phyloP scores from a whole-genome alignment of 1,140 invertebrate species.

The Drosophila guanche region DNA sequence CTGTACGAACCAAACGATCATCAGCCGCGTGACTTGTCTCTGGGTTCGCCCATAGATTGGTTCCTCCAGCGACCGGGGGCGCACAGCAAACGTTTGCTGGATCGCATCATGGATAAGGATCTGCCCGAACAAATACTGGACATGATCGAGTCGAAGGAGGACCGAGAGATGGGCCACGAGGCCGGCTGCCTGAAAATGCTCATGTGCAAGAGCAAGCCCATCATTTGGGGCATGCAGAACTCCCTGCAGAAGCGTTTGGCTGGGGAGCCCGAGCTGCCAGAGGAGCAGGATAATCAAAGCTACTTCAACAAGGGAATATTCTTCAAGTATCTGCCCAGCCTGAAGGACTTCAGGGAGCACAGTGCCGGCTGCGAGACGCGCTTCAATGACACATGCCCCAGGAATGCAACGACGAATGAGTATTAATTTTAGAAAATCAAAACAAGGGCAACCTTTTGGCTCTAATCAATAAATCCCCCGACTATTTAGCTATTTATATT shows the following conservation, averaged over 20 bases:
- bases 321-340: constrained; percentile 87
- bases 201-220: constrained; percentile 90
- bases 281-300: constrained; percentile 76
- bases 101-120: constrained; percentile 85
- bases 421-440: neutral
- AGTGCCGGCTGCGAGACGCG: constrained; percentile 87
- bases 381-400: constrained; percentile 84
- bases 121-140: constrained; percentile 85
- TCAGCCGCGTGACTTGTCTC: constrained; percentile 55
- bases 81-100: constrained; percentile 85
- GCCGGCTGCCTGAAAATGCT: constrained; percentile 89
- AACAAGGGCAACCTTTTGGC: constrained; percentile 1
- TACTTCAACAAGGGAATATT: constrained; percentile 80
- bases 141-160: constrained; percentile 86
- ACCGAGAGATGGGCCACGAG: constrained; percentile 69
- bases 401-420: constrained; percentile 37
- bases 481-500: constrained; percentile 44
- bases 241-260: constrained; percentile 84
- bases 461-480: constrained; percentile 38
- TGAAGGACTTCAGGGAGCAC: constrained; percentile 86
- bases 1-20: constrained; percentile 59
- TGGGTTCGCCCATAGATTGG: constrained; percentile 84
- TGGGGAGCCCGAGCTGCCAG: constrained; percentile 40
- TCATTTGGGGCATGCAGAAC: constrained; percentile 90
- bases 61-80: constrained; percentile 83